Conservation (phyloP, 2,888 invertebrate species). For the Clanis bilineata region DNA sequence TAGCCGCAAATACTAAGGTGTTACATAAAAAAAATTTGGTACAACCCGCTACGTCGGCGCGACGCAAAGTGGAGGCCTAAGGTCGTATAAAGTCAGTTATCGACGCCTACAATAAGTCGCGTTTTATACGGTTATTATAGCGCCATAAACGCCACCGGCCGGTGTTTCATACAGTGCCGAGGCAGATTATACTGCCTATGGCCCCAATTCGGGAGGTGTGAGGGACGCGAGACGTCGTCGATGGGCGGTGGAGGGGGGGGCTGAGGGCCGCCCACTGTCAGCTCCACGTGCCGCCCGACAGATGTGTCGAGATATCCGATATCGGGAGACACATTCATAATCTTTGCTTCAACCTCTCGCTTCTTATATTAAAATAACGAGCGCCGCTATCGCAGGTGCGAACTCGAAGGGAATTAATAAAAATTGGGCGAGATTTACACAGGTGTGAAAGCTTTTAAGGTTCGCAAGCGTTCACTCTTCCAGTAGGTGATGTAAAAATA, state of each 20-base stretch:
- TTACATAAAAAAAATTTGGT: constrained; percentile 51
- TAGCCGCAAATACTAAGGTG: constrained; percentile 39
- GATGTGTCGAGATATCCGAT: constrained; percentile 80
- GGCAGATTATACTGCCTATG: constrained; percentile 77
- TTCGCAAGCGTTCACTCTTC: constrained; percentile 8
- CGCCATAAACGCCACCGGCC: constrained; percentile 80
- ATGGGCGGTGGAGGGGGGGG: constrained; percentile 27
- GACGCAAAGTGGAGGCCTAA: constrained; percentile 61
- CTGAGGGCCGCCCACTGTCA: constrained; percentile 64
- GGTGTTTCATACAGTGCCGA: constrained; percentile 79
- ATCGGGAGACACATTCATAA: constrained; percentile 81
- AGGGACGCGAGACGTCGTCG: constrained; percentile 24
- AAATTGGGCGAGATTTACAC: constrained; percentile 44
- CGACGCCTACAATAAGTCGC: constrained; percentile 81
- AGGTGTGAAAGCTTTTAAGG: constrained; percentile 23
- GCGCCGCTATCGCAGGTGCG: constrained; percentile 62
- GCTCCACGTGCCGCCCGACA: constrained; percentile 75
- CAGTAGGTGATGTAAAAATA: constrained; percentile 11
- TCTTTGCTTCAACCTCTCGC: constrained; percentile 72
- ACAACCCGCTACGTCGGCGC: constrained; percentile 41
- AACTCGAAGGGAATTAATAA: constrained; percentile 62
- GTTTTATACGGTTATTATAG: constrained; percentile 83
- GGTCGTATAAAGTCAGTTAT: constrained; percentile 77
- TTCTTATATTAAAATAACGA: constrained; percentile 77
- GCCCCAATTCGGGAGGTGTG: constrained; percentile 52